phyloP scores from a whole-genome alignment of 2,797 vertebrate genomes.

The Columba guinea region DNA sequence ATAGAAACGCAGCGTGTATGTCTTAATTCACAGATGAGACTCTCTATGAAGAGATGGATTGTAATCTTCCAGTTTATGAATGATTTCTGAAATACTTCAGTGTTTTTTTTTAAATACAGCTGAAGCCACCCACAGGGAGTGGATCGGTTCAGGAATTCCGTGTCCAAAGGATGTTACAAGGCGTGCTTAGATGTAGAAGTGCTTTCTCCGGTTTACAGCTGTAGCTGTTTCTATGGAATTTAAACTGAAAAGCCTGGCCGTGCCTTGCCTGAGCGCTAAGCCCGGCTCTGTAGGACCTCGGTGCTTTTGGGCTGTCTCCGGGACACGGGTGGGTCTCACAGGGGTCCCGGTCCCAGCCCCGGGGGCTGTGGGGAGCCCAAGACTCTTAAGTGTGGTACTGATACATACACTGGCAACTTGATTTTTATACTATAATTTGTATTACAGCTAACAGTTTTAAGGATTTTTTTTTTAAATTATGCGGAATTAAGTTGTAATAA shows the following conservation, averaged over 20 bases:
- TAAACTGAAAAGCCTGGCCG: neutral
- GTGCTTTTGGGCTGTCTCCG: conserved; percentile 6
- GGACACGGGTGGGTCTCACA: neutral
- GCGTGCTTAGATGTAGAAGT: neutral
- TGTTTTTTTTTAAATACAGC: rapidly evolving
- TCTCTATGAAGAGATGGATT: neutral
- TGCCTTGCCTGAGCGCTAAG: neutral
- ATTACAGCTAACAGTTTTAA: conserved; percentile 86
- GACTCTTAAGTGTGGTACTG: conserved; percentile 78
- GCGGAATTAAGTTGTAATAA: conserved; percentile 79
- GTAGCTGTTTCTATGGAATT: neutral
- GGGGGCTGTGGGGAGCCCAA: neutral
- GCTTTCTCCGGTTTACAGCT: neutral
- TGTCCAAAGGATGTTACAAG: neutral
- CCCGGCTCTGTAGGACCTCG: neutral
- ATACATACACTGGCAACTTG: conserved; percentile 92
- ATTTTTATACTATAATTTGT: conserved; percentile 85
- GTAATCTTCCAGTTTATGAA: neutral
- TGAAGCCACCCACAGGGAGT: neutral
- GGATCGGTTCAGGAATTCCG: neutral
- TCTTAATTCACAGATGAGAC: neutral
- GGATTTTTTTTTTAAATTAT: conserved; percentile 83
- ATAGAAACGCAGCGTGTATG: neutral
- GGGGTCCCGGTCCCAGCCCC: neutral
- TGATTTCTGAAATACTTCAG: neutral